phyloP scores from a whole-genome alignment of 2,888 invertebrate genomes.

The Allophyes oxyacanthae region DNA sequence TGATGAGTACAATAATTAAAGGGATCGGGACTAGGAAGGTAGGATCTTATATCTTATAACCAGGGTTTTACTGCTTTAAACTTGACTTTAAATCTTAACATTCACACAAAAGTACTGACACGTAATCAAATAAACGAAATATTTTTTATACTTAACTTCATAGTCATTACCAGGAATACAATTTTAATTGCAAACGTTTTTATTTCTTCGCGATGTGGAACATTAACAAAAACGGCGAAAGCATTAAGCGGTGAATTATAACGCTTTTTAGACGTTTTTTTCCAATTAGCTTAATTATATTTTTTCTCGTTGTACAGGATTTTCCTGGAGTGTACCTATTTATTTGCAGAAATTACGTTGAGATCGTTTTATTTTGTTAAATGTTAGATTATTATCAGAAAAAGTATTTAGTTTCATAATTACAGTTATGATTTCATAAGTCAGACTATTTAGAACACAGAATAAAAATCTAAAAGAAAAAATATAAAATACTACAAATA shows the following conservation, averaged over 20 bases:
- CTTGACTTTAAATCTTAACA: too few relatives aligned
- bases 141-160: slow-evolving; percentile 13
- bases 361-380: slow-evolving; percentile 35
- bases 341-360: slow-evolving; percentile 42
- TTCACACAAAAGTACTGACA: too few relatives aligned
- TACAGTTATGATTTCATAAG: too few relatives aligned
- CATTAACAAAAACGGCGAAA: slow-evolving; percentile 76
- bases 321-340: slow-evolving; percentile 53
- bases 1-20: too few relatives aligned
- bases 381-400: slow-evolving; percentile 29
- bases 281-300: slow-evolving; percentile 83
- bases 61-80: too few relatives aligned
- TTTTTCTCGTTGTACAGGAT: slow-evolving; percentile 61
- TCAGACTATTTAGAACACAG: too few relatives aligned
- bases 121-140: slow-evolving; percentile 9
- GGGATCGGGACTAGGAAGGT: too few relatives aligned
- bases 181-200: slow-evolving; percentile 76
- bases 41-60: too few relatives aligned
- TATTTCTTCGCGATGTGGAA: slow-evolving; percentile 63
- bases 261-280: slow-evolving; percentile 66
- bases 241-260: slow-evolving; percentile 81
- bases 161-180: slow-evolving; percentile 68
- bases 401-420: slow-evolving; percentile 13
- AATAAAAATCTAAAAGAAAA: too few relatives aligned
- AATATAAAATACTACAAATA: too few relatives aligned